phyloP scores from a whole-genome alignment of 2,888 invertebrate genomes.

The Athetis lepigone region DNA sequence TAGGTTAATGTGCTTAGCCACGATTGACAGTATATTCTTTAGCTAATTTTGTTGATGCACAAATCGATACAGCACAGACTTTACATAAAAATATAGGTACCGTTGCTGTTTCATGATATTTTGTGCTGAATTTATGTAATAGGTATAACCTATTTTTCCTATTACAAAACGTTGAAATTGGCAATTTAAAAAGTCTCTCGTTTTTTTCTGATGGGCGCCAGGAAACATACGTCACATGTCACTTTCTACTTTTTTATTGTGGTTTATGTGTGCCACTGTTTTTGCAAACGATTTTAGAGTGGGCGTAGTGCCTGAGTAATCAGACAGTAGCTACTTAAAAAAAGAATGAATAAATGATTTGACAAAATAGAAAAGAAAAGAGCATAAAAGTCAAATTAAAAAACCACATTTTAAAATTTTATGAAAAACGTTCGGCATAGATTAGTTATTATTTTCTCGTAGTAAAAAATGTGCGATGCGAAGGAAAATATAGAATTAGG shows the following conservation, averaged over 20 bases:
- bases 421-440: neutral
- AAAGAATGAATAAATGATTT: conserved; percentile 12
- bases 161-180: conserved; percentile 6
- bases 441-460: neutral
- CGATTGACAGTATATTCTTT: neutral
- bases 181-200: conserved; percentile 10
- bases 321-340: conserved; percentile 1
- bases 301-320: conserved; percentile 23
- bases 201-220: conserved; percentile 29
- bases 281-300: conserved; percentile 30
- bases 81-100: neutral
- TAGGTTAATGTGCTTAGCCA: conserved; percentile 12
- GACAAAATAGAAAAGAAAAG: neutral
- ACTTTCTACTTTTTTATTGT: conserved; percentile 55
- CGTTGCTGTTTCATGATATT: neutral
- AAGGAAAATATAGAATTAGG: conserved; percentile 56
- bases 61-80: neutral
- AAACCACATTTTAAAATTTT: neutral
- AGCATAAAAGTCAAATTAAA: conserved; percentile 13
- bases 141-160: too few relatives aligned
- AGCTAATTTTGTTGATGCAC: neutral
- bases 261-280: conserved; percentile 42
- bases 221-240: conserved; percentile 16
- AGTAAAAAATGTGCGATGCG: conserved; percentile 5
- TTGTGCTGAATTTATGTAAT: too few relatives aligned